These are phyloP conservation scores for Trematomus bernacchii DNA, from an alignment of 2,797 vertebrate species.

Conservation along the genomic window DNA sequence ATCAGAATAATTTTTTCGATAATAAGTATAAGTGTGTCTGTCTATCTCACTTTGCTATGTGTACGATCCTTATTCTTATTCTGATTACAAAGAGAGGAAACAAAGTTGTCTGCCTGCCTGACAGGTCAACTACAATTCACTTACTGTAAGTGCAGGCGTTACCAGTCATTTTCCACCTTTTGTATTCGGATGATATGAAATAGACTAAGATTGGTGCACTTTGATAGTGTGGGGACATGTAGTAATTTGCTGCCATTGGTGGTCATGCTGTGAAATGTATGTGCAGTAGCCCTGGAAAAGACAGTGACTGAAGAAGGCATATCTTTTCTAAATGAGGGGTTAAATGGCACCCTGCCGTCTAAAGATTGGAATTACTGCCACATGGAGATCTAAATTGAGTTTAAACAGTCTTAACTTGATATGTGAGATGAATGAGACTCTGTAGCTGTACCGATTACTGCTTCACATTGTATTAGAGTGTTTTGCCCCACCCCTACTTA, in stretches of 20 bases:
- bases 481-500: slow-evolving; percentile 71
- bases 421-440: slow-evolving; percentile 82
- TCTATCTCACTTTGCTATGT: slow-evolving; percentile 6
- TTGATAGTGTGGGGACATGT: slow-evolving; percentile 46
- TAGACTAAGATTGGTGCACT: slow-evolving; percentile 53
- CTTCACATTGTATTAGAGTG: slow-evolving; percentile 74
- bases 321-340: slow-evolving; percentile 82
- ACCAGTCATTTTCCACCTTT: slow-evolving; percentile 54
- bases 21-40: slow-evolving; percentile 74
- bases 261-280: slow-evolving; percentile 66
- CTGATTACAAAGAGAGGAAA: slow-evolving; percentile 83
- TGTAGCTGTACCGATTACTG: slow-evolving; percentile 73
- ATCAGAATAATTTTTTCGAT: no score
- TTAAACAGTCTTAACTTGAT: slow-evolving; percentile 85
- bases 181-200: slow-evolving; percentile 39
- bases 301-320: slow-evolving; percentile 74
- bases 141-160: slow-evolving; percentile 69
- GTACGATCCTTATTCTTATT: slow-evolving; percentile 75
- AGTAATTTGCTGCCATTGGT: slow-evolving; percentile 63
- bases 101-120: slow-evolving; percentile 83
- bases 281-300: slow-evolving; percentile 70
- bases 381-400: slow-evolving; percentile 83
- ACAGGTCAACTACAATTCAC: slow-evolving; percentile 82
- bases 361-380: slow-evolving; percentile 80
- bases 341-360: slow-evolving; percentile 82